Evolutionary conservation across 2,797 vertebrate species (phyloP).

Genomic region (Trematomus bernacchii): DNA sequence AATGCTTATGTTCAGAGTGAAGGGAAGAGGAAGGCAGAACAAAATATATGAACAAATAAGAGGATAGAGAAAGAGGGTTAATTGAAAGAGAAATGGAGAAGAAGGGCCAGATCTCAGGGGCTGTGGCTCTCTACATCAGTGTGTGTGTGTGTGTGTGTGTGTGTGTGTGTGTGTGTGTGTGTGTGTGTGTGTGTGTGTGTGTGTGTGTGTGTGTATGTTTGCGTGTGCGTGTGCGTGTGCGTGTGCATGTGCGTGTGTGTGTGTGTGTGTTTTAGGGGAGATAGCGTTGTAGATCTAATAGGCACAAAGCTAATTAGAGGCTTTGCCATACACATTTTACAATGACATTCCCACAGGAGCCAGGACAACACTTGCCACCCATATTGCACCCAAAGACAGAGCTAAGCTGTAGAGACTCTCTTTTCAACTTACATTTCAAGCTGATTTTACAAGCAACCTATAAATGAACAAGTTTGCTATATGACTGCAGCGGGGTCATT

Average conservation of each 20-base stretch:
- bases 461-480: constrained; percentile 3
- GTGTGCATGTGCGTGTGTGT: constrained; percentile 3
- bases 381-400: constrained; percentile 20
- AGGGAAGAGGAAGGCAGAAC: constrained; percentile 48
- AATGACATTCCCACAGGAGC: constrained; percentile 54
- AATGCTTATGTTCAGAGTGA: constrained; percentile 42
- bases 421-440: constrained; percentile 29
- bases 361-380: constrained; percentile 63
- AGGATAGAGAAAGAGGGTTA: constrained; percentile 64
- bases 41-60: constrained; percentile 56
- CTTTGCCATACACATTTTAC: constrained; percentile 57
- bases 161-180: constrained; percentile 2
- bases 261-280: constrained; percentile 53
- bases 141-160: constrained; percentile 25
- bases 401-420: not conserved
- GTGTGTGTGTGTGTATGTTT: constrained; percentile 21
- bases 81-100: constrained; percentile 72
- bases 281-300: constrained; percentile 72
- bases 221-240: constrained; percentile 7
- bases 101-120: constrained; percentile 72
- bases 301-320: constrained; percentile 80
- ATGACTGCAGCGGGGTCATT: constrained; percentile 28
- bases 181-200: constrained; percentile 10
- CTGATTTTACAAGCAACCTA: constrained; percentile 28
- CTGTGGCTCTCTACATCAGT: constrained; percentile 38